Evolutionary conservation across 2,113 vertebrate genomes (phyloP).

Genomic region (Semicossyphus pulcher): DNA sequence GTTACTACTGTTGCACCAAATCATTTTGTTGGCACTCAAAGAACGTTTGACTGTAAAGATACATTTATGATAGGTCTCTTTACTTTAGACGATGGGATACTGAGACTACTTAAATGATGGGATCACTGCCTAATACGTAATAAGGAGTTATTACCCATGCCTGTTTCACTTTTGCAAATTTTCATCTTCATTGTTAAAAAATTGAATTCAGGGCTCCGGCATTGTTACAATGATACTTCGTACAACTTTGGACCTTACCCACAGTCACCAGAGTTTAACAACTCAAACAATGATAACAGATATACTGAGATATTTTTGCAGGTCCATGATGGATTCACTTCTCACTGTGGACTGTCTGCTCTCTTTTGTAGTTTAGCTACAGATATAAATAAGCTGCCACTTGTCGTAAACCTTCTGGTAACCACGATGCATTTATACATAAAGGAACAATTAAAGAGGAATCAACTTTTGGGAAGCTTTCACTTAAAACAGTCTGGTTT

Average conservation of each 20-base stretch:
- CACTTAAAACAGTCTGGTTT: background rate
- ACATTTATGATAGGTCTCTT: no score
- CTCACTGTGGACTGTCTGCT: background rate
- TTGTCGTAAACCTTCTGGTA: background rate
- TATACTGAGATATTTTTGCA: background rate
- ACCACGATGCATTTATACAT: background rate
- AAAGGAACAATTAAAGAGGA: background rate
- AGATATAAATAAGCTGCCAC: background rate
- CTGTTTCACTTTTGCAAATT: background rate
- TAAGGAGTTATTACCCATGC: no score
- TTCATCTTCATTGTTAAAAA: background rate
- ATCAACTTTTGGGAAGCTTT: conserved; percentile 15
- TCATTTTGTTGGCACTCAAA: no score
- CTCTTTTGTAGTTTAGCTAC: background rate
- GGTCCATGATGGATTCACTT: background rate
- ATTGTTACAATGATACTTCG: background rate
- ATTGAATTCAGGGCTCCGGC: background rate
- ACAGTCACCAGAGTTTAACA: background rate
- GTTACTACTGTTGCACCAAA: no score
- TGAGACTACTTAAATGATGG: no score
- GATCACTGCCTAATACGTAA: no score
- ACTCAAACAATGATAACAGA: background rate
- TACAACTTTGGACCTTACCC: background rate
- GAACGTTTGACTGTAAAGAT: no score
- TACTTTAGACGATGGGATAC: no score